These are phyloP conservation scores for Agonopterix alstromeriana DNA, from an alignment of 2,888 invertebrate species.

Conservation along the genomic window DNA sequence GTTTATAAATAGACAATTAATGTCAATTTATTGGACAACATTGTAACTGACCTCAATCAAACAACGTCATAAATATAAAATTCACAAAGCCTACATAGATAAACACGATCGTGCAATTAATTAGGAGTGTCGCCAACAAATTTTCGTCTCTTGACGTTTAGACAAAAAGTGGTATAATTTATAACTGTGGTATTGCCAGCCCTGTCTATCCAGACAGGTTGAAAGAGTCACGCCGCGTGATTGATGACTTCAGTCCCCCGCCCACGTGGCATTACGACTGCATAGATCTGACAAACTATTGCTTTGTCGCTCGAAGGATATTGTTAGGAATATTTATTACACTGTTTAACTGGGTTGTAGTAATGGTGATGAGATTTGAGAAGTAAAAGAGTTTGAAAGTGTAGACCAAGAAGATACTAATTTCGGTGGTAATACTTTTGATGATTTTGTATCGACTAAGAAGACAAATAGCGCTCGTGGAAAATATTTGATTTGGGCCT, in stretches of 20 bases:
- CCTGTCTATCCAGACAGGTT: constrained; percentile 61
- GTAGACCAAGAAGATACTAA: too few species aligned
- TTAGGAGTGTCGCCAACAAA: constrained; percentile 44
- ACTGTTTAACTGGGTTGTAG: constrained; percentile 15
- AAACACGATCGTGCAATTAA: constrained; percentile 21
- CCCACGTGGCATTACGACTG: constrained; percentile 58
- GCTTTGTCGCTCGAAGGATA: constrained; percentile 51
- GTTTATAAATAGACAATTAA: background rate
- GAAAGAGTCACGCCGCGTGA: constrained; percentile 72
- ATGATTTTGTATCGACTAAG: too few species aligned
- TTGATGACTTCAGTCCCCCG: constrained; percentile 60
- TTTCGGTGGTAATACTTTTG: too few species aligned
- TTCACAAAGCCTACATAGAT: background rate
- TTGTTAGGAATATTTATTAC: constrained; percentile 58
- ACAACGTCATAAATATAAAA: constrained; percentile 1
- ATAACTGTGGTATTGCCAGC: constrained; percentile 46
- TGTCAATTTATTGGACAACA: background rate
- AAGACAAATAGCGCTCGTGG: too few species aligned
- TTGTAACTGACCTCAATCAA: constrained; percentile 1
- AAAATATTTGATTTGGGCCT: too few species aligned
- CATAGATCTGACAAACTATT: constrained; percentile 67
- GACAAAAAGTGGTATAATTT: constrained; percentile 64
- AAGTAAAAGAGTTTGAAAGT: too few species aligned
- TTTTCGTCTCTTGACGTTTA: constrained; percentile 57
- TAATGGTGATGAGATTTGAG: too few species aligned